Conservation (phyloP, 2,113 vertebrate species). For the Stegostoma tigrinum region DNA sequence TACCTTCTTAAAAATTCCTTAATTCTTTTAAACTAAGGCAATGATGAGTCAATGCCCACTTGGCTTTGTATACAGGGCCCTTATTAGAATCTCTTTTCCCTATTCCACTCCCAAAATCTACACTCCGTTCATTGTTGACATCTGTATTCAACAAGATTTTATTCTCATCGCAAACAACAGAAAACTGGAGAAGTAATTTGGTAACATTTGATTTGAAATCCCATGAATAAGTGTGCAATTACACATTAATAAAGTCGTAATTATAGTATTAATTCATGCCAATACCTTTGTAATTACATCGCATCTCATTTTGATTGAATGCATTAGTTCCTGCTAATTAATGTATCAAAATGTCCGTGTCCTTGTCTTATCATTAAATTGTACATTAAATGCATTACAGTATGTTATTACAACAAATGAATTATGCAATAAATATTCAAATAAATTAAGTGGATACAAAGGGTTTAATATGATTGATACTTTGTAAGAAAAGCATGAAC, state of each 20-base stretch:
- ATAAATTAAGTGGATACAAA: not conserved
- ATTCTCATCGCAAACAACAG: not conserved
- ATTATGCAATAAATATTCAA: constrained; percentile 1
- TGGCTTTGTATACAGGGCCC: not conserved
- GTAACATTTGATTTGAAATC: constrained; percentile 12
- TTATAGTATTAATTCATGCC: constrained; percentile 22
- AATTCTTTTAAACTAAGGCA: not conserved
- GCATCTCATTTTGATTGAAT: constrained; percentile 26
- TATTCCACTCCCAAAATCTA: not conserved
- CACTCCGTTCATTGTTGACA: not conserved
- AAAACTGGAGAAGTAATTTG: constrained; percentile 26
- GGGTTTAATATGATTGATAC: not conserved
- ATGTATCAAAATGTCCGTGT: not conserved
- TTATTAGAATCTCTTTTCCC: not conserved
- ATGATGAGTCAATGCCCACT: not conserved
- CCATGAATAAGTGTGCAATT: constrained; percentile 16
- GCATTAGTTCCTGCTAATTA: not conserved
- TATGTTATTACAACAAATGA: not conserved
- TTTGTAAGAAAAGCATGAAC: not conserved
- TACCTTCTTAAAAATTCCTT: not conserved
- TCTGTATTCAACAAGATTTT: not conserved
- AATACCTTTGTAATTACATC: constrained; percentile 31
- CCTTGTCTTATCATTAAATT: not conserved
- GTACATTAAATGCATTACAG: constrained; percentile 9
- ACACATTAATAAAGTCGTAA: constrained; percentile 26